phyloP scores from a whole-genome alignment of 2,888 invertebrate species.

The Liopterus haemorrhoidalis region DNA sequence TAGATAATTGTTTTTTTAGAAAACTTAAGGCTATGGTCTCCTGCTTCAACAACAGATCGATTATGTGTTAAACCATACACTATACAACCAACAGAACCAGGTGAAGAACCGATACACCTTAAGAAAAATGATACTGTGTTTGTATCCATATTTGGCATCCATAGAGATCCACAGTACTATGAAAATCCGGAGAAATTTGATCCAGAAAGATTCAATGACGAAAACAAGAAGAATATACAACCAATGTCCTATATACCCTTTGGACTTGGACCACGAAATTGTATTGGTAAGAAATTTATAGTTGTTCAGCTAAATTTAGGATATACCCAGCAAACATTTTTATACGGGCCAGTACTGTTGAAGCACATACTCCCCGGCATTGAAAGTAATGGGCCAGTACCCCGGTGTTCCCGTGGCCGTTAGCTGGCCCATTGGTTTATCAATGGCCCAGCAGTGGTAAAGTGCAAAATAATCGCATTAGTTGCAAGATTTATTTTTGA shows the following conservation, averaged over 20 bases:
- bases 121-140: slow-evolving; percentile 36
- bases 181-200: slow-evolving; percentile 40
- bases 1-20: slow-evolving; percentile 36
- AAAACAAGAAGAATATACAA: slow-evolving; percentile 10
- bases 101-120: slow-evolving; percentile 34
- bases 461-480: too few species aligned
- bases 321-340: too few species aligned
- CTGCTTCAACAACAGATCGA: slow-evolving; percentile 41
- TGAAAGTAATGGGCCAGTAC: too few species aligned
- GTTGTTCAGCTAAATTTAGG: too few species aligned
- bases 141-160: slow-evolving; percentile 37
- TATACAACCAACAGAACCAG: slow-evolving; percentile 41
- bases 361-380: too few species aligned
- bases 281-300: slow-evolving; percentile 46
- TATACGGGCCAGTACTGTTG: too few species aligned
- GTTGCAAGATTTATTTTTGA: too few species aligned
- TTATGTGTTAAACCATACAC: slow-evolving; percentile 41
- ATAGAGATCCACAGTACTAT: slow-evolving; percentile 46
- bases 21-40: slow-evolving; percentile 43
- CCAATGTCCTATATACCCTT: slow-evolving; percentile 44
- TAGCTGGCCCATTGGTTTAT: too few species aligned
- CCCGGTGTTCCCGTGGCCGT: too few species aligned
- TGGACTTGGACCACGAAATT: slow-evolving; percentile 47
- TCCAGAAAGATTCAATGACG: too few species aligned
- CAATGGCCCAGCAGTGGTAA: too few species aligned